These are phyloP conservation scores for Thecophora atra DNA, from an alignment of 2,888 invertebrate species.

Conservation along the genomic window DNA sequence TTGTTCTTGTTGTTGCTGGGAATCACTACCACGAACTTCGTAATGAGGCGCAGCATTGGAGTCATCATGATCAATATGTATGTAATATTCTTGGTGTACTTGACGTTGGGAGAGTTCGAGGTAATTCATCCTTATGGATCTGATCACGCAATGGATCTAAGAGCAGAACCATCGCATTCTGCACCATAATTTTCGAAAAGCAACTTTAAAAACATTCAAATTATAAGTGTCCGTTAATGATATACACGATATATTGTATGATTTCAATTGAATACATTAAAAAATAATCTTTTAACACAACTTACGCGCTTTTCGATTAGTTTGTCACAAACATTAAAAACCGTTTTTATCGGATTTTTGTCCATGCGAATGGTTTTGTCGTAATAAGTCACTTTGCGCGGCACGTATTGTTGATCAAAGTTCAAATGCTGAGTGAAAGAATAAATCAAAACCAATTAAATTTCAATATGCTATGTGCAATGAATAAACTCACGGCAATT, in stretches of 20 bases:
- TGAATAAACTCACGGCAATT: slow-evolving; percentile 72
- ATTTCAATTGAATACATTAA: not conserved
- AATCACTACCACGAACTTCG: slow-evolving; percentile 47
- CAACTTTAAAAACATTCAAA: not conserved
- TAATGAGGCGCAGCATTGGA: slow-evolving; percentile 42
- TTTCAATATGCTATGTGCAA: not conserved
- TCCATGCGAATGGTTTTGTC: slow-evolving; percentile 93
- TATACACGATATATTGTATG: not conserved
- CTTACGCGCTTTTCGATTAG: slow-evolving; percentile 84
- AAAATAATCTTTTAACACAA: slow-evolving; percentile 42
- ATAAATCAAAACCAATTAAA: not conserved
- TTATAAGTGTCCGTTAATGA: not conserved
- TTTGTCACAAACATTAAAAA: slow-evolving; percentile 90
- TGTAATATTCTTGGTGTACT: slow-evolving; percentile 36
- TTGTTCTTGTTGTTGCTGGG: slow-evolving; percentile 42
- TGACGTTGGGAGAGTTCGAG: slow-evolving; percentile 41
- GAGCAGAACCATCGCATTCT: slow-evolving; percentile 28
- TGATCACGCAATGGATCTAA: slow-evolving; percentile 44
- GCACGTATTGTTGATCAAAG: slow-evolving; percentile 84
- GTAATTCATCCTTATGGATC: slow-evolving; percentile 45
- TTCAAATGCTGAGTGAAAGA: slow-evolving; percentile 76
- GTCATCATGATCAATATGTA: slow-evolving; percentile 41
- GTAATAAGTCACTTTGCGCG: slow-evolving; percentile 85
- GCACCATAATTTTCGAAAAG: not conserved
- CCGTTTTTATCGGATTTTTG: slow-evolving; percentile 93